Evolutionary conservation across 1,140 invertebrate species (phyloP).

Genomic region (Macrobrachium rosenbergii): DNA sequence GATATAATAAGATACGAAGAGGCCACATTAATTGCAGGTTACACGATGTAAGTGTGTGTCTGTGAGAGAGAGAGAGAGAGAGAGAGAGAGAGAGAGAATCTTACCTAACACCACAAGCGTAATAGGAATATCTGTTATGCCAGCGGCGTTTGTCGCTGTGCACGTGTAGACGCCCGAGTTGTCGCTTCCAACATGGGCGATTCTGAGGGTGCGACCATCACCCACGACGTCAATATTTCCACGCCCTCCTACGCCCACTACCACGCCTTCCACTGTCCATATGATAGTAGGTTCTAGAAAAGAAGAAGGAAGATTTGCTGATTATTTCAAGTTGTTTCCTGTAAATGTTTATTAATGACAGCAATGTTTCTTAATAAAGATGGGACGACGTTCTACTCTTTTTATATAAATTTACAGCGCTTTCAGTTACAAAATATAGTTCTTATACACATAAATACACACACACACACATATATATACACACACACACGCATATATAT

Average conservation of each 20-base stretch:
- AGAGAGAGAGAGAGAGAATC: neutral
- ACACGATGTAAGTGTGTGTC: too few relatives aligned
- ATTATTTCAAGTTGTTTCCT: too few relatives aligned
- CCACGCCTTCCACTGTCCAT: constrained; percentile 33
- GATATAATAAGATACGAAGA: too few relatives aligned
- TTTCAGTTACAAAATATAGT: neutral
- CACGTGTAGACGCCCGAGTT: constrained; percentile 73
- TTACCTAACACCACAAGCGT: constrained; percentile 37
- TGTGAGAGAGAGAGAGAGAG: neutral
- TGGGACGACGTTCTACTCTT: too few relatives aligned
- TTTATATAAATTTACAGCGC: neutral
- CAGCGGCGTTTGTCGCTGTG: constrained; percentile 69
- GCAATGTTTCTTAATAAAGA: too few relatives aligned
- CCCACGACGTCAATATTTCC: constrained; percentile 34
- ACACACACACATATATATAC: neutral
- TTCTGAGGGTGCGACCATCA: constrained; percentile 29
- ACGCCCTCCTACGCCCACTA: constrained; percentile 23
- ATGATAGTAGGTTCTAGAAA: constrained; percentile 30
- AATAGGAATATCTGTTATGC: constrained; percentile 53
- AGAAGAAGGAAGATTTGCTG: neutral
- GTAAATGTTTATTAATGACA: too few relatives aligned
- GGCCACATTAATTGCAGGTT: too few relatives aligned
- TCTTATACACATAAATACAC: neutral
- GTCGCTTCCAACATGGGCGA: constrained; percentile 41
- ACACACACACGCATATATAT: neutral